Evolutionary conservation across 2,113 vertebrate species (phyloP), one percentile per base, ranked within the genome.

Genomic region (Poicephalus gulielmi): DNA sequence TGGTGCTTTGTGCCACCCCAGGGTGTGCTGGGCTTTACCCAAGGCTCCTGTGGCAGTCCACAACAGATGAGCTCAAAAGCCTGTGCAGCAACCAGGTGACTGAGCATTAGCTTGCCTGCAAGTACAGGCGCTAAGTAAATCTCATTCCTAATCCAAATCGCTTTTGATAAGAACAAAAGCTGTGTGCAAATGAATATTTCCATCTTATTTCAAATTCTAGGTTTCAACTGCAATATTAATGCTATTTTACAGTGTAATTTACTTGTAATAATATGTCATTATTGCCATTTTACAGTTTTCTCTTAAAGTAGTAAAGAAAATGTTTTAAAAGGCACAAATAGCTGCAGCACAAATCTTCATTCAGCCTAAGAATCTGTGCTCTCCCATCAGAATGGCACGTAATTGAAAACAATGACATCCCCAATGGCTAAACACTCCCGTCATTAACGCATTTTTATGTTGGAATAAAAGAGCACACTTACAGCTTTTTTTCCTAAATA

Each of bases 201-300:
- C 97, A 97, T 98, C 97, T 98, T 97, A 97, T 97, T 98, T 97
- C 94, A 98, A 98, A 98, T 98, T 98, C 98, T 98, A 98, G 98
- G 98, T 98, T 98, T 98, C 98, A 97, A 96, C 96, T 90, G 96
- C 97, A 97, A 96, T 98, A 98, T 98, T 98, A 98, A 98, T 95
- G 97, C 97, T 98, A 96, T 98, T 98, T 97, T 96, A 96, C 97
- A 97, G 98, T 97, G 97, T 97, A 98, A 98, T 98, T 98, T 98
- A 96, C 98, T 98, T 98, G 97, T 98, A 98, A 98, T 98, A 98
- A 98, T 98, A 98, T 98, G 98, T 98, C 97, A 98, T 98, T 98
- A 98, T 98, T 98, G 98, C 97, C 96, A 96, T 98, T 98, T 98
- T 98, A 97, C 95, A 97, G 97, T 98, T 98, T 98, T 98, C 96